phyloP scores from a whole-genome alignment of 2,888 invertebrate species.

The Hyalella azteca region DNA sequence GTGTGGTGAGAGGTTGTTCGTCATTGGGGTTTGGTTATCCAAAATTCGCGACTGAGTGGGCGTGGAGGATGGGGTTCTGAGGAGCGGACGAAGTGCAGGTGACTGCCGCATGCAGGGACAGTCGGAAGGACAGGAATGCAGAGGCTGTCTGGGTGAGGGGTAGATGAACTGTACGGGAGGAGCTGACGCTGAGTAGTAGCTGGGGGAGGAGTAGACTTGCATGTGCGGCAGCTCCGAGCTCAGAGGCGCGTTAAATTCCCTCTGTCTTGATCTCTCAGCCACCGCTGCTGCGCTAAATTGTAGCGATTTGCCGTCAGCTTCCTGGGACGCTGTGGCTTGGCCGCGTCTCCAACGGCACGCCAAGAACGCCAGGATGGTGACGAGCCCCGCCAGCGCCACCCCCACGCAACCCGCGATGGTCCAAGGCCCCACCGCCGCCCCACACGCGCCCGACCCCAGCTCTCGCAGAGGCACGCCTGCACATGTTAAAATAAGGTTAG shows the following conservation, averaged over 20 bases:
- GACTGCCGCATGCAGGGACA: not conserved
- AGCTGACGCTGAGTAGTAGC: not conserved
- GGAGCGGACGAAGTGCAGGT: constrained; percentile 16
- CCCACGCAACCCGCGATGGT: constrained; percentile 50
- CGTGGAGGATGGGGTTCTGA: constrained; percentile 1
- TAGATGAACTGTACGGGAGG: constrained; percentile 9
- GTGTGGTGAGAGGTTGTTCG: not conserved
- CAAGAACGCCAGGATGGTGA: constrained; percentile 46
- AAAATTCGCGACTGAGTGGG: not conserved
- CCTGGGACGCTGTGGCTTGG: not conserved
- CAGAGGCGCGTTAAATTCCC: not conserved
- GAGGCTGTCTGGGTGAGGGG: not conserved
- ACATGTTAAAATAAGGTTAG: no score
- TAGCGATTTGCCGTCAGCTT: not conserved
- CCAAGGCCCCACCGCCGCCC: constrained; percentile 39
- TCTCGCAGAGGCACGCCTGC: constrained; percentile 50
- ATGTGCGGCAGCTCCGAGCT: not conserved
- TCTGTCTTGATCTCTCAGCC: not conserved
- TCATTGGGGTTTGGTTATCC: constrained; percentile 15
- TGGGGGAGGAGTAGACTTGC: not conserved
- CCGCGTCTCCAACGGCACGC: constrained; percentile 40
- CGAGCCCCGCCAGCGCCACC: constrained; percentile 43
- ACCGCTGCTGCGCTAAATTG: not conserved
- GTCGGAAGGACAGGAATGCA: not conserved
- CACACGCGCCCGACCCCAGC: constrained; percentile 45